Conservation (phyloP, 1,140 invertebrate species). For the Zaprionus capensis region DNA sequence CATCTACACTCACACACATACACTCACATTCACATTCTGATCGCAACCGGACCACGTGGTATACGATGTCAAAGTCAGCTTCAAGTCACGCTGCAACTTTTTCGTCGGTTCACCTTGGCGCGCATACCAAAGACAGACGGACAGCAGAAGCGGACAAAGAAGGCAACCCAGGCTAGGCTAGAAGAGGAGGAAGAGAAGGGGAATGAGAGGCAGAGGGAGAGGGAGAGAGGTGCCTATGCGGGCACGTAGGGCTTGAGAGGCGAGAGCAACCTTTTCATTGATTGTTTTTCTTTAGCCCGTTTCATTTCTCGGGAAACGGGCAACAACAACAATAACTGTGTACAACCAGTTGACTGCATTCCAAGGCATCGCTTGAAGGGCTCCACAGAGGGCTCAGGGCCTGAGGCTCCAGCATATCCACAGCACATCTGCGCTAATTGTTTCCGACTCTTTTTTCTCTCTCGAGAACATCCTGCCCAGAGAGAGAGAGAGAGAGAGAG, state of each 20-base stretch:
- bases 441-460: slow-evolving; percentile 54
- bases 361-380: slow-evolving; percentile 60
- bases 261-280: slow-evolving; percentile 70
- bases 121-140: slow-evolving; percentile 43
- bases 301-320: slow-evolving; percentile 68
- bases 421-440: slow-evolving; percentile 53
- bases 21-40: neutral
- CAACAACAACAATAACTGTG: slow-evolving; percentile 38
- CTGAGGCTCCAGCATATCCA: slow-evolving; percentile 11
- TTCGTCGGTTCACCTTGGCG: slow-evolving; percentile 48
- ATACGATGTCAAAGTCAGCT: slow-evolving; percentile 4
- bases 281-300: slow-evolving; percentile 67
- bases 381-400: neutral
- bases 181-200: neutral
- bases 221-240: neutral
- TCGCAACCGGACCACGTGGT: slow-evolving; percentile 17
- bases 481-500: neutral
- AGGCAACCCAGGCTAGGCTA: neutral
- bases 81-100: slow-evolving; percentile 34
- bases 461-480: neutral
- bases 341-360: slow-evolving; percentile 64
- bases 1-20: slow-evolving; percentile 30
- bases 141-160: neutral
- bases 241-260: neutral
- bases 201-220: neutral